Evolutionary conservation across 2,113 vertebrate species (phyloP).

Genomic region (Pheucticus melanocephalus): DNA sequence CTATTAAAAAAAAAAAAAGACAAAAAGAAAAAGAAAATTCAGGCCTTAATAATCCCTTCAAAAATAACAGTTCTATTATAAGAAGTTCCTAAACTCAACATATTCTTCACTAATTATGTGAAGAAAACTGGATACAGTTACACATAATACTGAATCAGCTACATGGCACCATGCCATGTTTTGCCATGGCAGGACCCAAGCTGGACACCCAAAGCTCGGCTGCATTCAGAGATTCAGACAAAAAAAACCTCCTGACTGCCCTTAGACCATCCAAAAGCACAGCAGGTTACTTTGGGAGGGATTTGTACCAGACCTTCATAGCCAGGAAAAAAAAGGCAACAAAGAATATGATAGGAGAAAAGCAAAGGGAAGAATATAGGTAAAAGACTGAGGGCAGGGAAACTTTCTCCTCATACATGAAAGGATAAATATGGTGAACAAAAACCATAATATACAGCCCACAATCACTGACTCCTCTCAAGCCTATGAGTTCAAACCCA

Average conservation of each 20-base stretch:
- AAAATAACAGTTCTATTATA: background rate
- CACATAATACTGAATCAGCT: background rate
- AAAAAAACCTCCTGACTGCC: background rate
- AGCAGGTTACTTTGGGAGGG: background rate
- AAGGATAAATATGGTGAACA: background rate
- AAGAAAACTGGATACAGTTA: background rate
- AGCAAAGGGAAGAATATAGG: background rate
- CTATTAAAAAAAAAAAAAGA: slow-evolving; percentile 57
- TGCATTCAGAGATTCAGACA: background rate
- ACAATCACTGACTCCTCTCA: background rate
- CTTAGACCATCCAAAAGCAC: background rate
- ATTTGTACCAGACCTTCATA: background rate
- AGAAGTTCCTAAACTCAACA: background rate
- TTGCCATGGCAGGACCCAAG: background rate
- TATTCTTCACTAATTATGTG: background rate
- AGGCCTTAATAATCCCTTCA: background rate
- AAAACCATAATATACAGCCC: background rate
- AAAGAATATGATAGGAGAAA: background rate
- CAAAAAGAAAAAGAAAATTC: background rate
- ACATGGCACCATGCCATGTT: background rate
- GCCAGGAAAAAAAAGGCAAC: background rate
- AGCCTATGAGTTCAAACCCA: background rate
- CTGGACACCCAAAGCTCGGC: background rate
- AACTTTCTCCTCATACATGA: background rate
- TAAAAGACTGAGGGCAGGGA: background rate